Base-by-base conservation (phyloP, 2,888 invertebrate genomes). In the Nemotelus nigrinus region DNA sequence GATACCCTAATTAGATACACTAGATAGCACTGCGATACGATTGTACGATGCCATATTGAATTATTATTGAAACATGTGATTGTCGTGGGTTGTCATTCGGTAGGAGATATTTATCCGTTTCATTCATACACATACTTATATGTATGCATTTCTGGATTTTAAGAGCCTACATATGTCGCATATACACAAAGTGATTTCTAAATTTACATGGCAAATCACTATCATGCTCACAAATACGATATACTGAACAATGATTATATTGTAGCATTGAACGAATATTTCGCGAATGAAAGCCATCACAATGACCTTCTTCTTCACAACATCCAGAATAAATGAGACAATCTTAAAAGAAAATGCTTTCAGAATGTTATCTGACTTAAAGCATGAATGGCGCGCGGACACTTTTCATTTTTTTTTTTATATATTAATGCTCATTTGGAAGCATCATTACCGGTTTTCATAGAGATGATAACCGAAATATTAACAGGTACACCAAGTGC, bases 391-490 rank as follows among this genome's bases (percentile, higher is more conserved):
- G 76, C 68, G 65, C 41, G 10, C 55, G 71, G 55, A 41, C 58
- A 64, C 71, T 75, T 77, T 64, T 78, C 64, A 77, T 77, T 77
- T 63, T 63, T 43, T 41, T 63, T 63, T 63, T 75, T 75, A 67
- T 74, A 67, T 43, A 78, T 68, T 75, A 57, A 57, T 71, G 77
- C 79, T 79, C 79, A 79, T 77, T 25, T 79, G 77, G 63, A 60
- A 63, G 68, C 65, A 64, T 79, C 79, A 77, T 79, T 79, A 79
- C 79, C 79, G 79, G 79, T 79, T 78, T 76, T 25, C 63, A 74
- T 48, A 77, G 68, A 79, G 77, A 79, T 79, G 79, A 79, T 79
- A 79, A 79, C 77, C 75, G 60, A 74, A 77, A 77, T 77, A 77
- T 79, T 79, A 79, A 74, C 77, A 77, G 77, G 77, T 77, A 77